A percentile compares a stretch with the other conserved stretches of the same genome.
phyloP scores from a whole-genome alignment of 2,797 vertebrate genomes.

The Malurus leucopterus region DNA sequence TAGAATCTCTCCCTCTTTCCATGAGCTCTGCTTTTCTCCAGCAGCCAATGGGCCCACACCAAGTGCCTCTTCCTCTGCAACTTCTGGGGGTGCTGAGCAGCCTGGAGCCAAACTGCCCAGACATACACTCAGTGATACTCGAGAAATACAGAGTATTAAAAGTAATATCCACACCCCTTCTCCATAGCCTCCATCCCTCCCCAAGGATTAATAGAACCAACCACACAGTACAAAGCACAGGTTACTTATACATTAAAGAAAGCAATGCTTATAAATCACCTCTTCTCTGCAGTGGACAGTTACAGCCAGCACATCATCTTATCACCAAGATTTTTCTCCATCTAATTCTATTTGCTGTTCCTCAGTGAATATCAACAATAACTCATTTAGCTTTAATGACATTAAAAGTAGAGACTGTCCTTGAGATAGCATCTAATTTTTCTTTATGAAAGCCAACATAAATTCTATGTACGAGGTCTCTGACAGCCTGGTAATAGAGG shows the following conservation, averaged over 20 bases:
- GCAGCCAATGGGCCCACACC: fast-evolving
- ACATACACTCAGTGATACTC: fast-evolving
- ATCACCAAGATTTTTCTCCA: slow-evolving; percentile 42
- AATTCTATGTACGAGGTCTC: slow-evolving; percentile 49
- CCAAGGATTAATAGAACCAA: neutral
- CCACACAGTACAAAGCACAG: neutral
- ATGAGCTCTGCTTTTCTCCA: neutral
- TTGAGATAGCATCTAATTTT: slow-evolving; percentile 68
- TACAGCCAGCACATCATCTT: slow-evolving; percentile 17
- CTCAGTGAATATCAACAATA: slow-evolving; percentile 53
- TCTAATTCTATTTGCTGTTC: slow-evolving; percentile 43
- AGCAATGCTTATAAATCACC: slow-evolving; percentile 25
- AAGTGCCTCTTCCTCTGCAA: neutral
- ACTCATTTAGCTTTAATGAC: slow-evolving; percentile 65
- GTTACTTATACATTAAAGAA: neutral
- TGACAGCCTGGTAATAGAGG: slow-evolving; percentile 66
- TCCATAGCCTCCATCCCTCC: neutral
- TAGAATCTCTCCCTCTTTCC: neutral
- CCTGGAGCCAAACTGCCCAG: neutral
- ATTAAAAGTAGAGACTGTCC: slow-evolving; percentile 58
- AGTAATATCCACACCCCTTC: neutral
- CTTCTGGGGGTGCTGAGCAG: neutral
- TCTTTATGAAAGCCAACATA: slow-evolving; percentile 71
- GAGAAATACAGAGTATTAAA: neutral
- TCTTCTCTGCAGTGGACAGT: slow-evolving; percentile 2